Evolutionary conservation across 2,797 vertebrate species (phyloP).

Genomic region (Platyrinchus mystaceus): DNA sequence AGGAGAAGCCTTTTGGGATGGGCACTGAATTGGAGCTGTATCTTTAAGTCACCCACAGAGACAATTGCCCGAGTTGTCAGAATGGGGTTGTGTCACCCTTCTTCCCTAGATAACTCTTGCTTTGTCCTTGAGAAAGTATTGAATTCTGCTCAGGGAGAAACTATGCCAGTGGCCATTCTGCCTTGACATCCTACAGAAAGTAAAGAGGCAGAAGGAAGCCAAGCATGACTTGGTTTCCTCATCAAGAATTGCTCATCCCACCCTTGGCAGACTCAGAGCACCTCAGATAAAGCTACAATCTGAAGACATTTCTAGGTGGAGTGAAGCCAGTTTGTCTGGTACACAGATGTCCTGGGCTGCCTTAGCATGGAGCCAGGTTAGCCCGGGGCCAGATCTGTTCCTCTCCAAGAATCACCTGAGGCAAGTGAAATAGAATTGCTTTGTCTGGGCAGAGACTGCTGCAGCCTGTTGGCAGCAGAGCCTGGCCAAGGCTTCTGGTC

Average conservation of each 20-base stretch:
- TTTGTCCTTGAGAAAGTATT: background rate
- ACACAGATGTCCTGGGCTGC: background rate
- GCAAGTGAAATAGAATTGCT: background rate
- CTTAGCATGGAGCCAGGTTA: background rate
- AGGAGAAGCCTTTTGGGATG: background rate
- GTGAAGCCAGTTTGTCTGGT: background rate
- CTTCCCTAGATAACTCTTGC: background rate
- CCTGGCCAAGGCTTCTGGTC: background rate
- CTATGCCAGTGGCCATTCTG: background rate
- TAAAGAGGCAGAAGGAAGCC: background rate
- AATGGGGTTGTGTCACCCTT: background rate
- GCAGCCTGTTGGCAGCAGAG: background rate
- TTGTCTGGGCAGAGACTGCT: background rate
- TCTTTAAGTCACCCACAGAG: background rate
- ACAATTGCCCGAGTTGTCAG: background rate
- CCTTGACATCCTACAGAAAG: background rate
- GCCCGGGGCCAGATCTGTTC: background rate
- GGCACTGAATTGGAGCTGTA: background rate
- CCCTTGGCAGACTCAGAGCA: background rate
- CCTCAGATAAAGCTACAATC: background rate
- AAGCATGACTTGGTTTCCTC: background rate
- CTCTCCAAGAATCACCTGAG: background rate
- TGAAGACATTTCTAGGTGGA: background rate
- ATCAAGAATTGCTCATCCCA: background rate
- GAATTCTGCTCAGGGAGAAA: background rate